These are phyloP conservation scores for Phalacrocorax aristotelis DNA, from an alignment of 2,113 vertebrate species.

Conservation along the genomic window DNA sequence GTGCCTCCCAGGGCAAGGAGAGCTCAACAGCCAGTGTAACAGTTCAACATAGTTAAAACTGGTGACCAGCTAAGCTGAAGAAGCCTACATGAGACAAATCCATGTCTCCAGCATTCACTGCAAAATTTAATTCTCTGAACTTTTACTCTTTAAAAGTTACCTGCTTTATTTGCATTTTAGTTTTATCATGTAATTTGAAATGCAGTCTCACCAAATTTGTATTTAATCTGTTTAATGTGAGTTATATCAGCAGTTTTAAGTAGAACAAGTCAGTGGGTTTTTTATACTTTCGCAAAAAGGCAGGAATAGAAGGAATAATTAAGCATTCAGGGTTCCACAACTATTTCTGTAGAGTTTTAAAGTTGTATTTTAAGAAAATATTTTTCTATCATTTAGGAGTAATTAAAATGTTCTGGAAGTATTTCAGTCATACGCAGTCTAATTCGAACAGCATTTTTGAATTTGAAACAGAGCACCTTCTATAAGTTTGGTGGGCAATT, in stretches of 20 bases:
- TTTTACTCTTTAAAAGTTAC: not conserved
- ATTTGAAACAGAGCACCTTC: not conserved
- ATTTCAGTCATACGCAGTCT: not conserved
- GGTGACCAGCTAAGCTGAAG: not conserved
- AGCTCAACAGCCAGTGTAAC: not conserved
- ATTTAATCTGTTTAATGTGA: not conserved
- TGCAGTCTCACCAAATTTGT: not conserved
- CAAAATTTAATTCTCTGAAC: not conserved
- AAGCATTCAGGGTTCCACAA: not conserved
- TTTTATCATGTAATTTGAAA: not conserved
- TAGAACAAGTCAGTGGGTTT: not conserved
- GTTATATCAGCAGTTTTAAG: not conserved
- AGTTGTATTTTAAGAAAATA: conserved; percentile 16
- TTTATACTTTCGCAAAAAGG: not conserved
- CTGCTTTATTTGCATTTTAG: not conserved
- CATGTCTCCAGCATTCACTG: not conserved
- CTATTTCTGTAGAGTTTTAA: not conserved
- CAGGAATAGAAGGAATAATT: not conserved
- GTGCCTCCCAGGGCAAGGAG: not conserved
- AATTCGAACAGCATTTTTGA: not conserved
- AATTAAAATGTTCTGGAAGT: conserved; percentile 23
- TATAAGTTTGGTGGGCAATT: not conserved
- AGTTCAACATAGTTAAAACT: not conserved
- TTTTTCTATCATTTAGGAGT: not conserved
- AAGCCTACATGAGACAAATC: not conserved